Conservation (phyloP, 2,888 invertebrate species). For the Nephrotoma appendiculata region DNA sequence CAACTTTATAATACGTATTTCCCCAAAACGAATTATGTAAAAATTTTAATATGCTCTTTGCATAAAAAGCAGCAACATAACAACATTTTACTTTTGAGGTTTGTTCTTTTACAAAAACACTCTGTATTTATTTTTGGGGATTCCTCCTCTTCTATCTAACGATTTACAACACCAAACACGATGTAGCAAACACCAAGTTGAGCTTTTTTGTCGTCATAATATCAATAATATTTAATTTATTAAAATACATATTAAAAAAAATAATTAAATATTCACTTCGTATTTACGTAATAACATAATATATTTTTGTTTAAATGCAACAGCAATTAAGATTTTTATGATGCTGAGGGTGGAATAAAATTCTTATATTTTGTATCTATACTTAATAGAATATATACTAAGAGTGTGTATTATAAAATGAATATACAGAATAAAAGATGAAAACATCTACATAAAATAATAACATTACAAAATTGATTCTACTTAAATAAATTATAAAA, state of each 20-base stretch:
- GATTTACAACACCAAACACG: neutral
- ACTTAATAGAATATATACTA: neutral
- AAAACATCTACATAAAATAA: neutral
- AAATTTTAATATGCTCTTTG: neutral
- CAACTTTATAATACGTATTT: neutral
- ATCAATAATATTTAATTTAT: neutral
- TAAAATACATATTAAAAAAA: neutral
- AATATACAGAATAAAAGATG: neutral
- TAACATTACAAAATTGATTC: neutral
- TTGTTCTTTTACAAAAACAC: neutral
- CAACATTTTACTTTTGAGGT: neutral
- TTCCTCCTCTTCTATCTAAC: neutral
- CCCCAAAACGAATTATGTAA: neutral
- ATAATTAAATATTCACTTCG: neutral
- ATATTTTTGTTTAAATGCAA: neutral
- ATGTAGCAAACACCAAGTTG: neutral
- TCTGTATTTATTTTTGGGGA: neutral
- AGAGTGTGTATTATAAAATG: neutral
- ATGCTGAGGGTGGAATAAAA: neutral
- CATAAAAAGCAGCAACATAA: neutral
- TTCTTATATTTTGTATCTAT: neutral
- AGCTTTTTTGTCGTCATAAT: neutral
- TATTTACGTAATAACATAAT: neutral
- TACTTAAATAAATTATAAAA: neutral
- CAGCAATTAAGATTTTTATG: neutral